These are phyloP conservation scores for Drosophila kurseongensis DNA, from an alignment of 1,140 invertebrate genomes.

Conservation along the genomic window DNA sequence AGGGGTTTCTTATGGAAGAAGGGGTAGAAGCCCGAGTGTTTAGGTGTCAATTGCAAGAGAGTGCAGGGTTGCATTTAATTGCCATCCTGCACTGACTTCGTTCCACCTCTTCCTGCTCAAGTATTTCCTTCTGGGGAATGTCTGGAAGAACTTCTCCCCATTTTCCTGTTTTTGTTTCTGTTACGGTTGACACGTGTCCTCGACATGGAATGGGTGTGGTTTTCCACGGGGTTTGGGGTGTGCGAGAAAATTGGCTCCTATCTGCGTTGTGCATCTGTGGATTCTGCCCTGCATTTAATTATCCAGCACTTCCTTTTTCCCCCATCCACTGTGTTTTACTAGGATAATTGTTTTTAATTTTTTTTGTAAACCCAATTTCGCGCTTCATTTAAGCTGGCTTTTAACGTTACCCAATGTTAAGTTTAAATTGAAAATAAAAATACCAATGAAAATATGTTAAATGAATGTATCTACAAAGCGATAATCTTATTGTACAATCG, in stretches of 20 bases:
- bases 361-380: constrained; percentile 30
- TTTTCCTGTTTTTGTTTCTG: constrained; percentile 14
- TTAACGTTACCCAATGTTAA: not conserved
- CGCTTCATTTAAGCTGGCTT: constrained; percentile 38
- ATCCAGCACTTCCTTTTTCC: constrained; percentile 20
- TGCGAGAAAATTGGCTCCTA: constrained; percentile 22
- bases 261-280: constrained; percentile 60
- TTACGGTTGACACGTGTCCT: constrained; percentile 50
- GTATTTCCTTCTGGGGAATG: not conserved
- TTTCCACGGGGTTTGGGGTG: not conserved
- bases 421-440: no score
- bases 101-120: not conserved
- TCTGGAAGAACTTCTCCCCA: constrained; percentile 7
- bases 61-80: constrained; percentile 43
- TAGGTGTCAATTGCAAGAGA: constrained; percentile 18
- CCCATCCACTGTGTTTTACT: not conserved
- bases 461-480: no score
- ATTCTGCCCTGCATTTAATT: constrained; percentile 66
- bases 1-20: not conserved
- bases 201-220: constrained; percentile 22
- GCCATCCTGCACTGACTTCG: constrained; percentile 10
- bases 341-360: constrained; percentile 40
- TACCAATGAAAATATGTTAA: no score
- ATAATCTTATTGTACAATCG: no score
- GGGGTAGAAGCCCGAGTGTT: constrained; percentile 3